Evolutionary conservation across 1,140 invertebrate species (phyloP), one percentile per base, ranked within the genome.

Genomic region (Catajapyx aquilonaris): DNA sequence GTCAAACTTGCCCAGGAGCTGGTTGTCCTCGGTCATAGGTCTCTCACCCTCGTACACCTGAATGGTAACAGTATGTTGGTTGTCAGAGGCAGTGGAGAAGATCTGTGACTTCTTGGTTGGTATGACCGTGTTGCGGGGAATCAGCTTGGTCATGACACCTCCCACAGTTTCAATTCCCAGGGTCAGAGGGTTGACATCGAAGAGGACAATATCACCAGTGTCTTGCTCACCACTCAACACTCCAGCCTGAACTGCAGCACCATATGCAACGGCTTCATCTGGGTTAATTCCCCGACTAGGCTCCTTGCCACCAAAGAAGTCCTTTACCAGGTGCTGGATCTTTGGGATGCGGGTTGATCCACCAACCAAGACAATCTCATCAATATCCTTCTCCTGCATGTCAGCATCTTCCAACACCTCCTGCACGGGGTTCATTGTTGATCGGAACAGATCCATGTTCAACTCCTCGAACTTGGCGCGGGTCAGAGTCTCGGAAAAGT

Each of bases 41-140:
- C 94, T 76, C 64, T 98, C 94, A 51, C 94, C 88, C 64, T 95
- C 88, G 54, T 77, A 93, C 0, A 94, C 86, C 61, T 96, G 90
- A 55, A 98, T 99, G 25, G 91, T 96, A 5, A 99, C 94, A 16
- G 91, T 96, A 60, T 94, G 86, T 55, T 99, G 94, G 55, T 97
- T 97, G 53, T 99, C 94, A 13, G 87, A 86, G 31, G 93, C 93
- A 9, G 94, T 99, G 1, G 90, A 95, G 73, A 99, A 99, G 48
- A 98, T 91, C 55, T 98, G 93, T 4, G 88, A 93, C 55, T 99
- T 97, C 65, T 98, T 98, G n/a, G 93, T 97, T 13, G 94, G 94
- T 48, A 99, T 97, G 28, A 96, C 91, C 31, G 91, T 96, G 65
- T 98, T 99, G 51, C 94, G 60, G 37, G 86, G 78, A 55, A 98